Evolutionary conservation across 2,888 invertebrate genomes (phyloP).

Genomic region (Cryptosula pallasiana): DNA sequence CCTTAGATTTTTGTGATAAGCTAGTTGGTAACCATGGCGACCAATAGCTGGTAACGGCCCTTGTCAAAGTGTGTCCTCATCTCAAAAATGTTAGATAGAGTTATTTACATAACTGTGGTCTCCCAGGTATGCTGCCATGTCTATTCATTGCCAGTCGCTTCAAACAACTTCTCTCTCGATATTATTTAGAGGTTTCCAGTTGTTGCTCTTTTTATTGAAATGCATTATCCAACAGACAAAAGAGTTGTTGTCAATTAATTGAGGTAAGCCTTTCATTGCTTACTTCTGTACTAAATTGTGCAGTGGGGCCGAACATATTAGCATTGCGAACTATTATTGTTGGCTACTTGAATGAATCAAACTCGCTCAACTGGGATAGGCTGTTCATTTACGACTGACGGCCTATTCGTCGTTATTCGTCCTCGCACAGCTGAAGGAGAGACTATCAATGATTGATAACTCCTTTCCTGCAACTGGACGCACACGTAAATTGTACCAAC

Average conservation of each 20-base stretch:
- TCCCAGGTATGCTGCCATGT: not conserved
- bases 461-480: too few species aligned
- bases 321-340: not conserved
- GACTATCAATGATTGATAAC: too few species aligned
- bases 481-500: too few species aligned
- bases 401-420: too few species aligned
- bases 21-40: too few species aligned
- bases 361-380: not conserved
- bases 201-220: constrained; percentile 22
- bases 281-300: not conserved
- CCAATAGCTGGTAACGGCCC: too few species aligned
- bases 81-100: not conserved
- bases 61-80: not conserved
- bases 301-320: not conserved
- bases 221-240: constrained; percentile 8
- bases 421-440: too few species aligned
- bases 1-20: too few species aligned
- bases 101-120: not conserved
- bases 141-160: too few species aligned
- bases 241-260: constrained; percentile 23
- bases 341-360: not conserved
- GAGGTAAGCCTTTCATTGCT: not conserved
- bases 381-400: too few species aligned
- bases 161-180: not conserved
- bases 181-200: not conserved